Percentiles rank a stretch among this genome's conserved stretches.
These are phyloP conservation scores for Cyclargus thomasi DNA, from an alignment of 1,140 invertebrate genomes.

Conservation along the genomic window DNA sequence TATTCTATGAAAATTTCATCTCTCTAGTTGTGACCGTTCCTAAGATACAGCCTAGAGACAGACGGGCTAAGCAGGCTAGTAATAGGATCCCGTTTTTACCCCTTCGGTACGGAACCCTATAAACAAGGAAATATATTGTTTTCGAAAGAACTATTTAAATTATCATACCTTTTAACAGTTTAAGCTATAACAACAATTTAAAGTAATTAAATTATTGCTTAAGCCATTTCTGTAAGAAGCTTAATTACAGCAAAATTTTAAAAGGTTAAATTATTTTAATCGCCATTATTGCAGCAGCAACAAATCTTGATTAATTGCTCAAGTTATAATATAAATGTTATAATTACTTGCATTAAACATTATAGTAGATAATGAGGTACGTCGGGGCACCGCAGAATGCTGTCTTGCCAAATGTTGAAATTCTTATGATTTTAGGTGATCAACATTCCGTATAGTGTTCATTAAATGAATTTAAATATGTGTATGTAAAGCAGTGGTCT, in stretches of 20 bases:
- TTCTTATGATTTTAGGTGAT: constrained; percentile 20
- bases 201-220: no score
- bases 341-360: background rate
- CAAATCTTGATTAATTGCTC: background rate
- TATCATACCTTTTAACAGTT: no score
- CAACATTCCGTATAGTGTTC: constrained; percentile 13
- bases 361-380: background rate
- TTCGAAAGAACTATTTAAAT: no score
- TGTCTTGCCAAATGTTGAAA: constrained; percentile 11
- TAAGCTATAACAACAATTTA: no score
- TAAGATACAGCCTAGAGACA: no score
- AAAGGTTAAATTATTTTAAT: background rate
- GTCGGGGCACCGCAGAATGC: constrained; percentile 8
- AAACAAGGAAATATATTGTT: no score
- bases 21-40: no score
- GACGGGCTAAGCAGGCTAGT: no score
- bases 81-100: no score
- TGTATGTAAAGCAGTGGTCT: background rate
- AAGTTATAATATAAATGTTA: background rate
- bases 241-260: background rate
- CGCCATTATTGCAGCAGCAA: background rate
- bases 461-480: constrained; percentile 14
- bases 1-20: no score
- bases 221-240: no score
- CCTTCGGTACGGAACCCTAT: no score